Evolutionary conservation across 2,888 invertebrate genomes (phyloP).

Genomic region (Halictus ligatus): DNA sequence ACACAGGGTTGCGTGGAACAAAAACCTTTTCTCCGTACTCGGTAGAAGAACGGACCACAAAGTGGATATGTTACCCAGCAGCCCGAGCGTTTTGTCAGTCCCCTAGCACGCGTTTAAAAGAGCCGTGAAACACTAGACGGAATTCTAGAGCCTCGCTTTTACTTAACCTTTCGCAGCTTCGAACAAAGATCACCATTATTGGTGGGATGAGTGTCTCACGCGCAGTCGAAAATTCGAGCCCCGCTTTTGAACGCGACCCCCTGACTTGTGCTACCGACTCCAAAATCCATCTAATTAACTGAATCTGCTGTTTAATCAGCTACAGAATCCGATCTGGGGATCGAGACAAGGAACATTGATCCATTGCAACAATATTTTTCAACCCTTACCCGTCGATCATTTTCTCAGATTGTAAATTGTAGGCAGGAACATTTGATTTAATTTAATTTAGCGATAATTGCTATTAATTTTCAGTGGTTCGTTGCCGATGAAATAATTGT

Average conservation of each 20-base stretch:
- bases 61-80: slow-evolving; percentile 44
- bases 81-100: slow-evolving; percentile 46
- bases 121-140: not conserved
- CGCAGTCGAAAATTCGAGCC: not conserved
- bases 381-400: not conserved
- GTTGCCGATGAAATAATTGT: not conserved
- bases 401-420: not conserved
- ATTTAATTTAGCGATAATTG: not conserved
- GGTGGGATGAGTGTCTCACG: not conserved
- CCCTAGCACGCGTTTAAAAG: slow-evolving; percentile 8
- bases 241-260: not conserved
- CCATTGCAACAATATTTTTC: not conserved
- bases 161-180: slow-evolving; percentile 3
- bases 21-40: slow-evolving; percentile 47
- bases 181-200: not conserved
- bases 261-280: not conserved
- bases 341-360: not conserved
- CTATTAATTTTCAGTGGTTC: not conserved
- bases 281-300: not conserved
- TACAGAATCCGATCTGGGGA: not conserved
- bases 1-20: slow-evolving; percentile 50
- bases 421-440: not conserved
- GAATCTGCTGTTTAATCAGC: not conserved
- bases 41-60: slow-evolving; percentile 38
- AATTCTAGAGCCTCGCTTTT: slow-evolving; percentile 5